These are phyloP conservation scores for Heliothis subflexa DNA, from an alignment of 1,140 invertebrate species.

Conservation along the genomic window DNA sequence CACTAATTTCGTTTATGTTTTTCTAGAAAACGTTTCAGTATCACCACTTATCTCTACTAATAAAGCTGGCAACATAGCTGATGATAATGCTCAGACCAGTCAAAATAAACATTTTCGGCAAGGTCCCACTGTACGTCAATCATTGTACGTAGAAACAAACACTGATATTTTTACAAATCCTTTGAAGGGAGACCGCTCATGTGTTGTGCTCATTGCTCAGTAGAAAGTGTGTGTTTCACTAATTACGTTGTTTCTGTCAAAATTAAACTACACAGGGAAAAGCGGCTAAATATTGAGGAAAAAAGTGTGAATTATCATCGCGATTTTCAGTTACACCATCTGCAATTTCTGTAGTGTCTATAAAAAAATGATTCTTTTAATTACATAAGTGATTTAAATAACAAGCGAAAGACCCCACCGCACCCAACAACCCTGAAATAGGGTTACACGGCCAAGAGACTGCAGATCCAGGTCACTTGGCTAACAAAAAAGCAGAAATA, in stretches of 20 bases:
- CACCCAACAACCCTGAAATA: conserved; percentile 29
- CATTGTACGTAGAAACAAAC: conserved; percentile 37
- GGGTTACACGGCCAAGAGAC: conserved; percentile 30
- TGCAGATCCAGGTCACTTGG: conserved; percentile 65
- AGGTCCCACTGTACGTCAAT: conserved; percentile 27
- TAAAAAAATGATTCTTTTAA: too few relatives aligned
- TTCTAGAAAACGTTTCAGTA: background rate
- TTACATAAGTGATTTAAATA: background rate
- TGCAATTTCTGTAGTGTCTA: background rate
- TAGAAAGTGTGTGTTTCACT: conserved; percentile 1
- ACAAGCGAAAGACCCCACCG: background rate
- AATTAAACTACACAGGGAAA: too few relatives aligned
- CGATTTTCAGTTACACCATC: background rate
- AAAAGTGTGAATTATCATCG: too few relatives aligned
- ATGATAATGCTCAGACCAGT: conserved; percentile 25
- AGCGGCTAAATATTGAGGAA: too few relatives aligned
- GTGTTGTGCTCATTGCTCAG: conserved; percentile 4
- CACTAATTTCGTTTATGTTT: background rate
- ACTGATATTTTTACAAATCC: conserved; percentile 34
- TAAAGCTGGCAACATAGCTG: background rate
- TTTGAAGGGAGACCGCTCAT: conserved; percentile 19
- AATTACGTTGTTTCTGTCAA: background rate
- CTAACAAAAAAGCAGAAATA: conserved; percentile 58
- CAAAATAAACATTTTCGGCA: conserved; percentile 31
- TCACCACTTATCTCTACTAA: background rate